Evolutionary conservation across 2,113 vertebrate genomes (phyloP), one percentile per base, ranked within the genome.

Genomic region (Lamprologus tigripictilis): DNA sequence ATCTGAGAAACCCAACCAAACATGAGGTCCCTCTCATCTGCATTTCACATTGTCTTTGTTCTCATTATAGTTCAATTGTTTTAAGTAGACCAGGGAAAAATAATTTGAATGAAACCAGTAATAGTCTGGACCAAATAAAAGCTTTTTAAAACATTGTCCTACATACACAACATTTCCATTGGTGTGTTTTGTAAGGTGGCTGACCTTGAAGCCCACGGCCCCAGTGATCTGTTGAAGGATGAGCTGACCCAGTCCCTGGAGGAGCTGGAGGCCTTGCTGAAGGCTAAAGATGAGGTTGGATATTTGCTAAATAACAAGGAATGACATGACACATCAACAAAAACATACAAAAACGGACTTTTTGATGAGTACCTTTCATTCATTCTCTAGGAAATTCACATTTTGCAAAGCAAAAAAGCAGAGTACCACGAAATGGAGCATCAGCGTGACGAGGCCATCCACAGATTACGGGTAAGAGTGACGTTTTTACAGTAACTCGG

Each of bases 201-300:
- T 2, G 98, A 99, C 42, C 94, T 99, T 89, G 98, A 99, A 92
- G 93, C 96, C 0, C 98, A 98, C 58, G 97, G 96, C 5, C 92
- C 96, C 73, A 94, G 95, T 0, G 97, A 97, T 7, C 90, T 95
- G n/a, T 95, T 96, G 92, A 98, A 98, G 89, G 97, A 98, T 11
- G 98, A 97, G 66, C 93, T 97, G 19, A 95, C 96, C 37, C 97
- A 97, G 21, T 97, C 95, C 1, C 92, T 98, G 93, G 97, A 98
- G 90, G 98, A 99, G 87, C 95, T 99, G 93, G 98, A 99, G 82
- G 95, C 97, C 1, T 94, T 98, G 66, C 96, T 99, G 87, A 98
- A 98, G 93, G 97, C 97, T 28, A 99, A 98, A 80, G 98, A 99
- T 1, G 98, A 99, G 98, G 98, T 98, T 80, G 90, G 45, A 81